Evolutionary conservation across 92 coral and sea anemone species (phyloP).

Genomic region (Blastomussa wellsi): DNA sequence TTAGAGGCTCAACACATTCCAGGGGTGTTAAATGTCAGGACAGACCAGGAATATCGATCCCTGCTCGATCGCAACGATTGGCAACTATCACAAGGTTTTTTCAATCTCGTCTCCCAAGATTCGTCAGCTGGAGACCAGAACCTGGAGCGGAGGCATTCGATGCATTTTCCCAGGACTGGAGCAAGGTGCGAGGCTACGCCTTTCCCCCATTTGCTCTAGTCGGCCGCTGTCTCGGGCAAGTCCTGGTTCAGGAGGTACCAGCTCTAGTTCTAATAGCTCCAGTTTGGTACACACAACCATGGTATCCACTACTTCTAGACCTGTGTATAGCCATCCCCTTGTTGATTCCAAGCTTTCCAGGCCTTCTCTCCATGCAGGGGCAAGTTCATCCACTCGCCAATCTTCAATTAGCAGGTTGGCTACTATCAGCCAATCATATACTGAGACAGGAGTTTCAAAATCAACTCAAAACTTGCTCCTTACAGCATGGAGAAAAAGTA

Average conservation of each 20-base stretch:
- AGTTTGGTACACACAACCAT: conserved; percentile 32
- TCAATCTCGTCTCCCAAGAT: too few species aligned
- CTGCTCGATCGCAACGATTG: too few species aligned
- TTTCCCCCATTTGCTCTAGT: conserved; percentile 54
- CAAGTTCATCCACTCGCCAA: conserved; percentile 40
- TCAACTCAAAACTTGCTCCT: not conserved
- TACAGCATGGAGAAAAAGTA: not conserved
- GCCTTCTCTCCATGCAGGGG: conserved; percentile 35
- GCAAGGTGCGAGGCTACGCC: conserved; percentile 42
- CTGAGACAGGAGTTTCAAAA: too few species aligned
- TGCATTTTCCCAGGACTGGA: conserved; percentile 62
- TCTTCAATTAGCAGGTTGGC: conserved; percentile 42
- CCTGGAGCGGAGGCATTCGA: conserved; percentile 29
- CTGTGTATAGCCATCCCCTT: conserved; percentile 40
- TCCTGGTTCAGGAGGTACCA: not conserved
- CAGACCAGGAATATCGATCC: too few species aligned
- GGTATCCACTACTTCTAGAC: conserved; percentile 60
- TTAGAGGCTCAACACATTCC: too few species aligned
- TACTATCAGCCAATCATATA: too few species aligned
- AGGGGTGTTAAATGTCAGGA: too few species aligned
- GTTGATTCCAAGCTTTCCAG: conserved; percentile 36
- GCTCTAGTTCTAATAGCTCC: conserved; percentile 49
- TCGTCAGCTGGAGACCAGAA: too few species aligned
- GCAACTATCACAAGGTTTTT: too few species aligned
- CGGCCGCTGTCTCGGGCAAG: conserved; percentile 30